phyloP scores from a whole-genome alignment of 2,888 invertebrate species.

The Gastrophysa polygoni region DNA sequence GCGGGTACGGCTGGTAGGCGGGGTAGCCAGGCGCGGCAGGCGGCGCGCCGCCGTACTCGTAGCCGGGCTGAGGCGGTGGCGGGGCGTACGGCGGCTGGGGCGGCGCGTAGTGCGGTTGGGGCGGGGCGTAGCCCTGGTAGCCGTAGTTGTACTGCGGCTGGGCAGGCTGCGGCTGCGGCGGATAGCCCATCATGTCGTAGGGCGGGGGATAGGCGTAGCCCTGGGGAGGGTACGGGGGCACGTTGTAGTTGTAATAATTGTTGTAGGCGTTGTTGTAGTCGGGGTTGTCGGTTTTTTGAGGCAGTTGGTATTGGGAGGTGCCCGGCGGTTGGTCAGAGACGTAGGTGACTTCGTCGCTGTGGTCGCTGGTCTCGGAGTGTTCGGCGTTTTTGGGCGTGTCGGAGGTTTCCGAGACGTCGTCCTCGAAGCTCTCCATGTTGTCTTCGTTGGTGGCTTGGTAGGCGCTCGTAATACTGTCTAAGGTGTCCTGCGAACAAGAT shows the following conservation, averaged over 20 bases:
- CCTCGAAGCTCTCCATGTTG: conserved; percentile 39
- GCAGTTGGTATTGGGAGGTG: conserved; percentile 27
- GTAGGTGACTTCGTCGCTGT: conserved; percentile 49
- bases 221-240: conserved; percentile 41
- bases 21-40: conserved; percentile 40
- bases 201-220: conserved; percentile 51
- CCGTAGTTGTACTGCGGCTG: conserved; percentile 47
- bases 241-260: conserved; percentile 47
- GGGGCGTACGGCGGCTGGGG: conserved; percentile 38
- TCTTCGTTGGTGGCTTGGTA: conserved; percentile 48
- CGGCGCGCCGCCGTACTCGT: conserved; percentile 30
- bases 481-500: conserved; percentile 49
- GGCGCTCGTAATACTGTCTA: conserved; percentile 55
- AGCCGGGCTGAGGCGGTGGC: conserved; percentile 37
- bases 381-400: conserved; percentile 36
- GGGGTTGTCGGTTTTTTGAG: conserved; percentile 30
- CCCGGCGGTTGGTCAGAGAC: conserved; percentile 48
- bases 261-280: conserved; percentile 33
- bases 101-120: conserved; percentile 43
- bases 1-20: conserved; percentile 46
- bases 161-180: conserved; percentile 43
- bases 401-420: conserved; percentile 40
- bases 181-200: conserved; percentile 53
- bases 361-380: conserved; percentile 15
- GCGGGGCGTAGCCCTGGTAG: conserved; percentile 52